Evolutionary conservation across 2,113 vertebrate genomes (phyloP).

Genomic region (Vireo altiloquus): DNA sequence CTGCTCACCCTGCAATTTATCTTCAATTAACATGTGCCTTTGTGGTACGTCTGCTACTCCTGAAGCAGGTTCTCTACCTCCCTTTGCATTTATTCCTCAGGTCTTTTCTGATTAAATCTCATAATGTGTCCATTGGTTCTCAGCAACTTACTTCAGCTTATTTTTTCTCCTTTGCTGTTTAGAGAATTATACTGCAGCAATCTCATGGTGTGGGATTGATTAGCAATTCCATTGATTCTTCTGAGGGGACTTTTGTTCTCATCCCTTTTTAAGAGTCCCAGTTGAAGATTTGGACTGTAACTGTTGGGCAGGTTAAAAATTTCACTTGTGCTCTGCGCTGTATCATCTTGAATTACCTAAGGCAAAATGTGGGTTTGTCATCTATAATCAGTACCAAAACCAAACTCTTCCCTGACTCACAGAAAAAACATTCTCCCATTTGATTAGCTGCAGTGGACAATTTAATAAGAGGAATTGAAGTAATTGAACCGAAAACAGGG

Average conservation of each 20-base stretch:
- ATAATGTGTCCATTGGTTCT: neutral
- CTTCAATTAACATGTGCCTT: accelerated
- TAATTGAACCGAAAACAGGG: neutral
- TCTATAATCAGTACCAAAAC: neutral
- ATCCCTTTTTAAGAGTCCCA: neutral
- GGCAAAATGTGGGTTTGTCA: neutral
- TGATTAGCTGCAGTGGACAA: neutral
- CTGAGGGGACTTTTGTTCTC: neutral
- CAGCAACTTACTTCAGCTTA: neutral
- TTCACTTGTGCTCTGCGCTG: neutral
- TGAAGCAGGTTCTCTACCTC: neutral
- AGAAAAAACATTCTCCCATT: neutral
- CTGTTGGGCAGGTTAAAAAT: neutral
- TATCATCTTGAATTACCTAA: neutral
- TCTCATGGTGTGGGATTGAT: neutral
- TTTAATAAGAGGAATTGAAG: neutral
- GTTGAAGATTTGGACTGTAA: neutral
- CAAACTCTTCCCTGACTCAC: neutral
- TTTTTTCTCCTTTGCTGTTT: neutral
- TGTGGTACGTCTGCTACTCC: neutral
- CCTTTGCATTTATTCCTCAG: neutral
- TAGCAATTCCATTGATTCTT: neutral
- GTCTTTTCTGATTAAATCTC: neutral
- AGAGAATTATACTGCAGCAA: neutral
- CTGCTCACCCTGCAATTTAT: neutral